Base-by-base conservation (phyloP, 2,888 invertebrate species). In the Lochmaea capreae region DNA sequence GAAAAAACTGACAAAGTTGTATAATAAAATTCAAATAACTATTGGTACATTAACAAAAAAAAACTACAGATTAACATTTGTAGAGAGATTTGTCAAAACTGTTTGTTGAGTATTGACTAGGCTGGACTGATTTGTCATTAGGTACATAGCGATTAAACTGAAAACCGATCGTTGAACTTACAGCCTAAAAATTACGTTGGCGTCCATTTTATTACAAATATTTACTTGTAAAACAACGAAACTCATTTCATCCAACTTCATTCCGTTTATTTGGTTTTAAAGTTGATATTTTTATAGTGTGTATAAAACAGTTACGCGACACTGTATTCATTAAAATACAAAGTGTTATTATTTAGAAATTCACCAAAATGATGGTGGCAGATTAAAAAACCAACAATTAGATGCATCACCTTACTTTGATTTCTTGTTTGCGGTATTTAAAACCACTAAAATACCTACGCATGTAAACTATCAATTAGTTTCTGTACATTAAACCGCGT, bases 171-270 rank as follows among this genome's bases (percentile, higher is more conserved):
- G 54, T 54, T 54, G 54, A 54, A 54, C 54, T 54, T 9, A 54
- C 54, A 18, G 10, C 46, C 14, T 46, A 46, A 33, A 49, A 49
- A 16, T 54, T 54, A 10, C 2, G 52, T 46, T 52, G 52, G 52
- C 52, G 52, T 52, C n/a, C 52, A 52, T 8, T 52, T 14, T 52
- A 18, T 54, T 54, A n/a, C 18, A 54, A 54, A 54, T 18, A 54
- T 54, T 54, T 54, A 54, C 54, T 54, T 54, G 54, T 54, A 10
- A 3, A 54, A 54, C 54, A 54, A 54, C 54, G 54, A 54, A 54
- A 54, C 54, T 54, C 54, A 18, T 54, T 54, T 54, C 16, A 54
- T 54, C 16, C 18, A 54, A 54, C 16, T 54, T 9, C 54, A 54
- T 54, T 16, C 18, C 18, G 18, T 54, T 54, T 54, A 54, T 54